Percentiles rank a stretch among this genome's conserved stretches.
phyloP scores from a whole-genome alignment of 2,797 vertebrate genomes.

The Morelia viridis region DNA sequence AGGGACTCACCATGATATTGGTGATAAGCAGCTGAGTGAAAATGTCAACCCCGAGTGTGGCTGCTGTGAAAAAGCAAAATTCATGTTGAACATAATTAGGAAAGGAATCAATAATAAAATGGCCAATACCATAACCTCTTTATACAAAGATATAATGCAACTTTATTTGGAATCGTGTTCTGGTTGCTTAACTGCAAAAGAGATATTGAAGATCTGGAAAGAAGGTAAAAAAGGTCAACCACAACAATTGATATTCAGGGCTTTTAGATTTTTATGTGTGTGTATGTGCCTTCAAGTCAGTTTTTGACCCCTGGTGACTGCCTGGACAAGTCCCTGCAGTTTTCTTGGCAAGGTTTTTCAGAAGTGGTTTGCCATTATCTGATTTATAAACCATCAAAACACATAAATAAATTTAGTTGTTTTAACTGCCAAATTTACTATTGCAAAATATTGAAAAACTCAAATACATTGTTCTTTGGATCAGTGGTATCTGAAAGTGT shows the following conservation, averaged over 20 bases:
- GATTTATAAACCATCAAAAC: not conserved
- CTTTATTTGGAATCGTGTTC: not conserved
- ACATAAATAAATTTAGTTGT: not conserved
- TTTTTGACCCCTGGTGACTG: not conserved
- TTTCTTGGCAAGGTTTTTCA: not conserved
- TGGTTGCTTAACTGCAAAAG: not conserved
- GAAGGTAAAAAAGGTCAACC: not conserved
- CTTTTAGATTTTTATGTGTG: not conserved
- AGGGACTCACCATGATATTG: not conserved
- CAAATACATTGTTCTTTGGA: not conserved
- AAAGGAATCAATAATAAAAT: not conserved
- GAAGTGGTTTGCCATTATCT: not conserved
- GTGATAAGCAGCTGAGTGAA: not conserved
- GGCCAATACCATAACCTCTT: not conserved
- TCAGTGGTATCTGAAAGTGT: not conserved
- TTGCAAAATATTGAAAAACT: not conserved
- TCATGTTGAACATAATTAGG: not conserved
- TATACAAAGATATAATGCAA: not conserved
- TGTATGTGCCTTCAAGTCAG: not conserved
- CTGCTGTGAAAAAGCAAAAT: not conserved
- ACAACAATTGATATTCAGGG: not conserved
- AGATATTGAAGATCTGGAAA: not conserved
- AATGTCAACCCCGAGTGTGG: too few relatives aligned
- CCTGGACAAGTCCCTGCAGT: not conserved
- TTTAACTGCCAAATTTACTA: not conserved